Percentiles rank a stretch among this genome's conserved stretches.
Evolutionary conservation across 1,140 invertebrate genomes (phyloP).

Genomic region (Drosophila grimshawi): DNA sequence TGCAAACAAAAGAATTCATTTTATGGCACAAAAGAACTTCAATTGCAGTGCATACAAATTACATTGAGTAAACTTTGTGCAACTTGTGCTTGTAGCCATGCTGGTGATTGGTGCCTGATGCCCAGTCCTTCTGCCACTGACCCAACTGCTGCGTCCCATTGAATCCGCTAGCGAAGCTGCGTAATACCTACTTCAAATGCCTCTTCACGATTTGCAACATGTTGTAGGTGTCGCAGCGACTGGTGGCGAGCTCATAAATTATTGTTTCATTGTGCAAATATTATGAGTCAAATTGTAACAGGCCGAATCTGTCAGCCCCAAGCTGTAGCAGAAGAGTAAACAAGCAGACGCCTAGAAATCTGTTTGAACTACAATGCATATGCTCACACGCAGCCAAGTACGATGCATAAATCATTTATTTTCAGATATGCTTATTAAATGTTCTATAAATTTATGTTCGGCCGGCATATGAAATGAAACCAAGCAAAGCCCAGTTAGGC

Average conservation of each 20-base stretch:
- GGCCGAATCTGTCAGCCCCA: neutral
- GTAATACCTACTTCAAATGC: neutral
- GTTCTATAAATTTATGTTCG: slow-evolving; percentile 73
- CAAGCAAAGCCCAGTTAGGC: slow-evolving; percentile 56
- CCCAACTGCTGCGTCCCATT: neutral
- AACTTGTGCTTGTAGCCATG: slow-evolving; percentile 49
- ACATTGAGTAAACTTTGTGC: slow-evolving; percentile 71
- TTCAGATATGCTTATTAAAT: slow-evolving; percentile 77
- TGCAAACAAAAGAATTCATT: slow-evolving; percentile 76
- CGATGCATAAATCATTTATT: slow-evolving; percentile 69
- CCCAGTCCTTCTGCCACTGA: neutral
- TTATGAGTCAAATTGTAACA: slow-evolving; percentile 1
- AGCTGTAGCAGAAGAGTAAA: slow-evolving; percentile 2
- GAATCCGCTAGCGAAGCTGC: neutral
- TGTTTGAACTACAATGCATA: slow-evolving; percentile 8
- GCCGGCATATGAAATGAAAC: slow-evolving; percentile 59
- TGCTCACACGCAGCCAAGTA: slow-evolving; percentile 39
- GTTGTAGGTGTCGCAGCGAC: slow-evolving; percentile 7
- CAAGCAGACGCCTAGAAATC: slow-evolving; percentile 6
- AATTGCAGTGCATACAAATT: slow-evolving; percentile 78
- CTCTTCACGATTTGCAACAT: neutral
- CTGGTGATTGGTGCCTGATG: slow-evolving; percentile 31
- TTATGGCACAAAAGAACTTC: slow-evolving; percentile 72
- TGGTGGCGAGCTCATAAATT: slow-evolving; percentile 45
- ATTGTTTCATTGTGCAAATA: slow-evolving; percentile 35